These are phyloP conservation scores for Artemisiospiza belli DNA, from an alignment of 2,113 vertebrate genomes.

Conservation along the genomic window DNA sequence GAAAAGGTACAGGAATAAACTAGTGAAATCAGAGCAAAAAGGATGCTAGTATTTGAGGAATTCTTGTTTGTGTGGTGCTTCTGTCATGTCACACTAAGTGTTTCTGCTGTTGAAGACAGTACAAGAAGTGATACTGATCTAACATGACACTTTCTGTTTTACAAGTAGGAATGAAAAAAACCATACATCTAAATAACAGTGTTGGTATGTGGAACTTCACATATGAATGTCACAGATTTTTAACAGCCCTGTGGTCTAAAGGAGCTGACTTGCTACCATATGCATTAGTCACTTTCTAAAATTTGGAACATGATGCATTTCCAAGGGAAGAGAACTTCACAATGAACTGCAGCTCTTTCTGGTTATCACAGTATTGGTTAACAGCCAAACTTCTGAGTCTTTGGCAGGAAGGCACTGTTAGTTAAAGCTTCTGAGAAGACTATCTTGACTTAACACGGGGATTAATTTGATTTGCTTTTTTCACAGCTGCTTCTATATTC, in stretches of 20 bases:
- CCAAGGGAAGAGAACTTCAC: not conserved
- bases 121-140: not conserved
- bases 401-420: not conserved
- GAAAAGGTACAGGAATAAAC: not conserved
- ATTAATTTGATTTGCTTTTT: not conserved
- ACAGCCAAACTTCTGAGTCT: not conserved
- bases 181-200: not conserved
- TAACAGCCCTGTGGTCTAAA: not conserved
- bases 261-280: not conserved
- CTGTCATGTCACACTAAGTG: not conserved
- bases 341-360: not conserved
- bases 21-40: not conserved
- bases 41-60: not conserved
- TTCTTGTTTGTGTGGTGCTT: not conserved
- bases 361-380: not conserved
- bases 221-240: not conserved
- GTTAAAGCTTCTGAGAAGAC: not conserved
- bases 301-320: not conserved
- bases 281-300: not conserved
- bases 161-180: not conserved
- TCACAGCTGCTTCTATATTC: not conserved
- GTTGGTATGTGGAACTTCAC: not conserved
- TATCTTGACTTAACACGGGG: not conserved
- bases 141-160: not conserved
- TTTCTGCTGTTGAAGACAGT: not conserved